These are phyloP conservation scores for Virgularia gustaviana DNA, from an alignment of 92 coral and sea anemone species.

Conservation along the genomic window DNA sequence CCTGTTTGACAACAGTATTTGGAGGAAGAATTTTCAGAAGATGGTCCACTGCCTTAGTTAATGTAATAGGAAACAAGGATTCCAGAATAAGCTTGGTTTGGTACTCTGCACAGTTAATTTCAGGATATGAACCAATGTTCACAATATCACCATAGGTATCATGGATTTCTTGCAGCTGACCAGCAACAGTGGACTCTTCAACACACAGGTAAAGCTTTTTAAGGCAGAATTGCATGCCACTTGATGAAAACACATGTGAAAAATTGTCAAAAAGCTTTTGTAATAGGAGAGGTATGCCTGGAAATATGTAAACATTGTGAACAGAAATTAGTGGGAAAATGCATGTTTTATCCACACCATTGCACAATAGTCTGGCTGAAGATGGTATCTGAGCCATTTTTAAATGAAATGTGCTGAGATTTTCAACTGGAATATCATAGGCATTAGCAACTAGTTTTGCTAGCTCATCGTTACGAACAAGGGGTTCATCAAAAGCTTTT, in stretches of 20 bases:
- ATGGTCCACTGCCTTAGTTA: conserved; percentile 69
- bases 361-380: conserved; percentile 60
- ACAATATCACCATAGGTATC: conserved; percentile 66
- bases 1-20: conserved; percentile 56
- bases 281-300: conserved; percentile 77
- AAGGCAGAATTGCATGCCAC: conserved; percentile 60
- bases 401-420: conserved; percentile 60
- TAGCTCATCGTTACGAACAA: conserved; percentile 66
- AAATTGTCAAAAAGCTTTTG: conserved; percentile 57
- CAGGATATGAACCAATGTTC: conserved; percentile 88
- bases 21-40: conserved; percentile 63
- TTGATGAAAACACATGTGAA: conserved; percentile 50
- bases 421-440: conserved; percentile 38
- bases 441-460: conserved; percentile 45
- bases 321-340: conserved; percentile 72
- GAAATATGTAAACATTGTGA: conserved; percentile 79
- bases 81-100: conserved; percentile 81
- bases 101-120: conserved; percentile 51
- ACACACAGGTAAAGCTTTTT: conserved; percentile 64
- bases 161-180: conserved; percentile 64
- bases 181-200: conserved; percentile 72
- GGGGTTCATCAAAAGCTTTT: conserved; percentile 74
- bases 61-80: conserved; percentile 49
- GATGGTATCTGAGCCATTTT: conserved; percentile 84
- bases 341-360: conserved; percentile 41